These are phyloP conservation scores for Porites lobata DNA, from an alignment of 92 coral and sea anemone genomes.

Conservation along the genomic window DNA sequence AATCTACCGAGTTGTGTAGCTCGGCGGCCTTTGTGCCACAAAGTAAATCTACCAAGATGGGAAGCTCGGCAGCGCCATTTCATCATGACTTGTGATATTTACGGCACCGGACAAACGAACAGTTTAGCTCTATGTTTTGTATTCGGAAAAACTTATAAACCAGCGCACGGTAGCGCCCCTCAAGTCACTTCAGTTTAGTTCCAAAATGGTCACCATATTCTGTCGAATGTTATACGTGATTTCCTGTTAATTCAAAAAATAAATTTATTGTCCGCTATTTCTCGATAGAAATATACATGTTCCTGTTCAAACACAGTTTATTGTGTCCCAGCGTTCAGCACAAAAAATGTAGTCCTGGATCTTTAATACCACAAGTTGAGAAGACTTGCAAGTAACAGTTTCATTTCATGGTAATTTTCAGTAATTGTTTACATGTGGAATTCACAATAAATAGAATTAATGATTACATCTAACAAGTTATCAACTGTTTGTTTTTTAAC, in stretches of 20 bases:
- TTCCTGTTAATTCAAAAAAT: constrained; percentile 38
- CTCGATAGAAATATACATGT: constrained; percentile 2
- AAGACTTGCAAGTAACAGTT: constrained; percentile 3
- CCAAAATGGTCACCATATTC: constrained; percentile 46
- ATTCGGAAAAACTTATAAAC: too few relatives aligned
- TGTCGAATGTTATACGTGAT: neutral
- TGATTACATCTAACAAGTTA: neutral
- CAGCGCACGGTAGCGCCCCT: too few relatives aligned
- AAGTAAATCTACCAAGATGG: too few relatives aligned
- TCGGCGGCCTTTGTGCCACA: too few relatives aligned
- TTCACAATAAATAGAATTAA: neutral
- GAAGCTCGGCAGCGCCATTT: too few relatives aligned
- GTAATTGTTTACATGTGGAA: neutral
- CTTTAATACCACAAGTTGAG: constrained; percentile 4
- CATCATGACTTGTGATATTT: too few relatives aligned
- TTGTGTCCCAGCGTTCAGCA: neutral
- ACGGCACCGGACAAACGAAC: too few relatives aligned
- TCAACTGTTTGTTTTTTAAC: constrained; percentile 22
- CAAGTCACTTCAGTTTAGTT: constrained; percentile 21
- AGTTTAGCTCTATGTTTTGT: too few relatives aligned
- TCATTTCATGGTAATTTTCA: neutral
- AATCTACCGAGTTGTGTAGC: too few relatives aligned
- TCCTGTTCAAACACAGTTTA: constrained; percentile 19
- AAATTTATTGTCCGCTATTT: constrained; percentile 24
- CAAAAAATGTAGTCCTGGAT: neutral